A percentile compares a stretch with the other conserved stretches of the same genome.
Evolutionary conservation across 2,888 invertebrate species (phyloP).

Genomic region (Pollenia griseotomentosa): DNA sequence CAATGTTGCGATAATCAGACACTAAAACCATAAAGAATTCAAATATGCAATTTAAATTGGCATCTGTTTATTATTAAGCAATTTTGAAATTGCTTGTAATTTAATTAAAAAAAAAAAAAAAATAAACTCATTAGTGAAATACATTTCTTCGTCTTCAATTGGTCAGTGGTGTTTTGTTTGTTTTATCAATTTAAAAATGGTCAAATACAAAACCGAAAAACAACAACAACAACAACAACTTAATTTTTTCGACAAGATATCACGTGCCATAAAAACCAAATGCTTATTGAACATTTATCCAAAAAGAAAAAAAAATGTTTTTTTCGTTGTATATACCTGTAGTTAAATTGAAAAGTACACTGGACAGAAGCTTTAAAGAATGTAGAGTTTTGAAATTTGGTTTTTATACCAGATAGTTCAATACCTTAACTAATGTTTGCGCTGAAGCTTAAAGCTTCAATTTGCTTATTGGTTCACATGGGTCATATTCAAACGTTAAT

Average conservation of each 20-base stretch:
- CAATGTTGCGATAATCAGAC: conserved; percentile 18
- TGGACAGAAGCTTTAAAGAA: neutral
- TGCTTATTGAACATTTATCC: conserved; percentile 69
- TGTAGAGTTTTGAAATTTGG: neutral
- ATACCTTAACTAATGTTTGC: too few species aligned
- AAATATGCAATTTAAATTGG: conserved; percentile 48
- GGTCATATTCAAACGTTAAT: too few species aligned
- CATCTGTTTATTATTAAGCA: conserved; percentile 56
- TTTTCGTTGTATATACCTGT: neutral
- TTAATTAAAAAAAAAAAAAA: conserved; percentile 44
- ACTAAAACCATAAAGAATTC: conserved; percentile 45
- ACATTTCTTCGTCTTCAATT: conserved; percentile 65
- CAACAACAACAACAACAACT: conserved; percentile 60
- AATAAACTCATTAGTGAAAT: conserved; percentile 69
- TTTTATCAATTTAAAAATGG: conserved; percentile 58
- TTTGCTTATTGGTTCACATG: too few species aligned
- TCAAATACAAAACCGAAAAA: conserved; percentile 42
- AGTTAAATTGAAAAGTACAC: conserved; percentile 34
- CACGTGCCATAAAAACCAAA: conserved; percentile 71
- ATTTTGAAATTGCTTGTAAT: conserved; percentile 55
- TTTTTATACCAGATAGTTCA: too few species aligned
- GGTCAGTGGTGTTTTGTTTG: conserved; percentile 50
- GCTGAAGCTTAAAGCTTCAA: too few species aligned
- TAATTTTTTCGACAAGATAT: conserved; percentile 69
- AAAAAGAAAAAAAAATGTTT: conserved; percentile 45